A percentile compares a stretch with the other conserved stretches of the same genome.
phyloP scores from a whole-genome alignment of 2,888 invertebrate species.

The Bombylius major region DNA sequence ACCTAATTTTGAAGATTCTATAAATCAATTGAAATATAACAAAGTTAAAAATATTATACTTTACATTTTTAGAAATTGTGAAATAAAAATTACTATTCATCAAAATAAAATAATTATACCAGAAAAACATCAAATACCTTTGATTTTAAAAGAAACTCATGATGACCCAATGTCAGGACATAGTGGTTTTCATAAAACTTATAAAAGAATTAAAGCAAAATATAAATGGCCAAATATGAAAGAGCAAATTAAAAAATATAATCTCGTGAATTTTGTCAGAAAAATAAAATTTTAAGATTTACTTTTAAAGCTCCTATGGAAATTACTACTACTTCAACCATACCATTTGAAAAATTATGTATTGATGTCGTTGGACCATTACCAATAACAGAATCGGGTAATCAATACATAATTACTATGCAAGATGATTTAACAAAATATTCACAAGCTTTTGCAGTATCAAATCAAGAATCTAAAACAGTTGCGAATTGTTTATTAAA shows the following conservation, averaged over 20 bases:
- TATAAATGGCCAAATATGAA: slow-evolving; percentile 25
- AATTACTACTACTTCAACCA: slow-evolving; percentile 13
- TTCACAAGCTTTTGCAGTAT: slow-evolving; percentile 21
- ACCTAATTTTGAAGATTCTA: neutral
- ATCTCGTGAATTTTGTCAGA: slow-evolving; percentile 22
- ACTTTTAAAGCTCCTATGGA: slow-evolving; percentile 15
- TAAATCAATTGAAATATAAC: slow-evolving; percentile 4
- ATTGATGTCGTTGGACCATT: slow-evolving; percentile 4
- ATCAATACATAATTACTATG: slow-evolving; percentile 23
- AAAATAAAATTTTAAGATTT: slow-evolving; percentile 18
- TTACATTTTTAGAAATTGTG: neutral
- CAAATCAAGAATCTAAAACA: slow-evolving; percentile 23
- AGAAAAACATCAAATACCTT: neutral
- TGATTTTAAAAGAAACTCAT: slow-evolving; percentile 9
- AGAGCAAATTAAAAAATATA: slow-evolving; percentile 21
- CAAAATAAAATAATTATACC: neutral
- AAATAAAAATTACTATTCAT: neutral
- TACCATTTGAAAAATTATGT: slow-evolving; percentile 3
- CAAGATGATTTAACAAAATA: slow-evolving; percentile 28
- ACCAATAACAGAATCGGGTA: slow-evolving; percentile 6
- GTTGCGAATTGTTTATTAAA: slow-evolving; percentile 15
- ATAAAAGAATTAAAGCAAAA: slow-evolving; percentile 12
- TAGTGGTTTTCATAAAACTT: neutral
- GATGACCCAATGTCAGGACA: neutral
- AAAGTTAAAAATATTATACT: neutral